Evolutionary conservation across 1,140 invertebrate species (phyloP).

Genomic region (Drosophila teissieri): DNA sequence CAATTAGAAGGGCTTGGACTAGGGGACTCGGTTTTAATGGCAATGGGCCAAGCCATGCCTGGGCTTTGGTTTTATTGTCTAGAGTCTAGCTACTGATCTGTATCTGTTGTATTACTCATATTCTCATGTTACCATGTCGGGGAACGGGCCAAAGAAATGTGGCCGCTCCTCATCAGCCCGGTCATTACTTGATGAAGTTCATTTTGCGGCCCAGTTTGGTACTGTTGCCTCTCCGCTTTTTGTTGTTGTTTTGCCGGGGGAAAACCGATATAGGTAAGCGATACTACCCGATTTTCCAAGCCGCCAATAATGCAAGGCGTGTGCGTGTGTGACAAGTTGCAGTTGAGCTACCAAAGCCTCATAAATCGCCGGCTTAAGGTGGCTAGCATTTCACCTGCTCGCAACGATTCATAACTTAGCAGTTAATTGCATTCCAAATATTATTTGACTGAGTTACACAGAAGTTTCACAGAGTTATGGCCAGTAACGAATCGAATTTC

Average conservation of each 20-base stretch:
- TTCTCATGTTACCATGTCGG: slow-evolving; percentile 68
- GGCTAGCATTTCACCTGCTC: slow-evolving; percentile 67
- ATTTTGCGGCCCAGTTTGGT: slow-evolving; percentile 63
- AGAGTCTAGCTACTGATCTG: slow-evolving; percentile 78
- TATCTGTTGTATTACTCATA: slow-evolving; percentile 73
- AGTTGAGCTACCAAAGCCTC: slow-evolving; percentile 49
- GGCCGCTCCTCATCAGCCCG: slow-evolving; percentile 65
- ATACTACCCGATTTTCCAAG: slow-evolving; percentile 44
- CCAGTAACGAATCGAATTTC: slow-evolving; percentile 49
- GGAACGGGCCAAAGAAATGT: slow-evolving; percentile 59
- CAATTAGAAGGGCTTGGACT: slow-evolving; percentile 67
- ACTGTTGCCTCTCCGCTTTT: slow-evolving; percentile 23
- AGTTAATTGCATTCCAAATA: slow-evolving; percentile 62
- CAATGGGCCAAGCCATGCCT: slow-evolving; percentile 54
- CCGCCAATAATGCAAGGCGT: not conserved
- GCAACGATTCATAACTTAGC: slow-evolving; percentile 57
- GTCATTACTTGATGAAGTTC: slow-evolving; percentile 82
- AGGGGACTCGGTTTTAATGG: slow-evolving; percentile 58
- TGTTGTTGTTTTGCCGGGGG: slow-evolving; percentile 22
- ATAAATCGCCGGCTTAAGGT: slow-evolving; percentile 57
- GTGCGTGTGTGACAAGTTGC: slow-evolving; percentile 52
- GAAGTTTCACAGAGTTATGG: slow-evolving; percentile 50
- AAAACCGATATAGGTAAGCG: slow-evolving; percentile 62
- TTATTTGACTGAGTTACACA: slow-evolving; percentile 30
- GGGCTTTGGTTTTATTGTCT: slow-evolving; percentile 72